phyloP scores from a whole-genome alignment of 1,140 invertebrate species.

The Rhopalosiphum padi region DNA sequence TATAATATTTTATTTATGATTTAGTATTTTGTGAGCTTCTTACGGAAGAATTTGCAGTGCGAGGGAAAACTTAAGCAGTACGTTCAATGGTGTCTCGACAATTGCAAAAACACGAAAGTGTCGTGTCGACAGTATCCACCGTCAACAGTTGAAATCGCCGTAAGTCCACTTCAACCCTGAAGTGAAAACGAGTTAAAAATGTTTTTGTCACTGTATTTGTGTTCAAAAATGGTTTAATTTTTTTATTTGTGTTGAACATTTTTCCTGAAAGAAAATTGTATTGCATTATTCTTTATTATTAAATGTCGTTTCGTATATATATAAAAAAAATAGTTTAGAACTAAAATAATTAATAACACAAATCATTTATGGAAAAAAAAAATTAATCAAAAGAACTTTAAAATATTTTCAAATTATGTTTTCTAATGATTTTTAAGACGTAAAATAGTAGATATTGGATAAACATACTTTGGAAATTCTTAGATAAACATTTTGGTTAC shows the following conservation, averaged over 20 bases:
- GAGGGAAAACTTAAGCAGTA: constrained; percentile 81
- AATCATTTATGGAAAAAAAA: background rate
- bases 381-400: background rate
- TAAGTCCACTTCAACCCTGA: constrained; percentile 65
- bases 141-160: constrained; percentile 91
- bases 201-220: background rate
- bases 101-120: constrained; percentile 86
- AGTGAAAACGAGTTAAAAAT: background rate
- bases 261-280: background rate
- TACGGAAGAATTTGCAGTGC: constrained; percentile 75
- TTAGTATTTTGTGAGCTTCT: constrained; percentile 79
- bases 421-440: too few species aligned
- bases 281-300: too few species aligned
- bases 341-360: background rate
- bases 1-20: constrained; percentile 14
- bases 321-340: too few species aligned
- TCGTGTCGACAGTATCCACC: constrained; percentile 83
- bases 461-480: too few species aligned
- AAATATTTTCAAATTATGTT: too few species aligned
- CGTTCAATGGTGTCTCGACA: constrained; percentile 92
- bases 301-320: too few species aligned
- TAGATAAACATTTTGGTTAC: background rate
- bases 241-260: background rate
- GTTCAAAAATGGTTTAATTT: background rate
- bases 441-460: too few species aligned